Base-by-base conservation (phyloP, 2,888 invertebrate species). In the Exephanes ischioxanthus region DNA sequence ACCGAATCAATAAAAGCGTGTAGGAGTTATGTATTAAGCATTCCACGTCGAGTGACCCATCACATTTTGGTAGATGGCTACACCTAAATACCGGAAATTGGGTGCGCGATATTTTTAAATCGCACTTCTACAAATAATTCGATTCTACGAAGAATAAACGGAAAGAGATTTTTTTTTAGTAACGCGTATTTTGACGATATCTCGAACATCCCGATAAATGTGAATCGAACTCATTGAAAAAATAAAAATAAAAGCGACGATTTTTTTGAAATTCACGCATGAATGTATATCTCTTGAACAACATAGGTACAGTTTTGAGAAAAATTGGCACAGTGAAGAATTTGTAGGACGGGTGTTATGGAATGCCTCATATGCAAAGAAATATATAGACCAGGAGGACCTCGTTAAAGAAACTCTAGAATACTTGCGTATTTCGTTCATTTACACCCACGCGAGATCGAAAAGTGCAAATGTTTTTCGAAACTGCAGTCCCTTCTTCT, bases 401-500 rank as follows among this genome's bases (percentile, higher is more conserved):
- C 37, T 75, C 58, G 55, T 66, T 61, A 48, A 81, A 75, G 68
- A 81, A 75, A 76, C 81, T 22, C 26, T 22, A 45, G 37, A 16
- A 19, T n/a, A 26, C 66, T 33, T 22, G 30, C 11, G 16, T 63
- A 72, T 53, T 19, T 67, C 66, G 33, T 67, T 77, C 14, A 19
- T 79, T 61, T 58, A 14, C 66, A n/a, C 55, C 48, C 41, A 11
- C 53, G 26, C 75, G 67, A 41, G 66, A 19, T 77, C 55, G 3
- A 26, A 77, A 67, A 55, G 75, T 80, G 68, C 51, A 66, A 71
- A 70, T 45, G 58, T 77, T 77, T 41, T 41, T 68, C 51, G 41
- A 26, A 45, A n/a, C 45, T 51, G 33, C 78, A 82, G 82, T 41
- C 71, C 79, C 80, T 82, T 87, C 86, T 70, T 83, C 85, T 87